Evolutionary conservation across 2,888 invertebrate genomes (phyloP).

Genomic region (Agrotis puta): DNA sequence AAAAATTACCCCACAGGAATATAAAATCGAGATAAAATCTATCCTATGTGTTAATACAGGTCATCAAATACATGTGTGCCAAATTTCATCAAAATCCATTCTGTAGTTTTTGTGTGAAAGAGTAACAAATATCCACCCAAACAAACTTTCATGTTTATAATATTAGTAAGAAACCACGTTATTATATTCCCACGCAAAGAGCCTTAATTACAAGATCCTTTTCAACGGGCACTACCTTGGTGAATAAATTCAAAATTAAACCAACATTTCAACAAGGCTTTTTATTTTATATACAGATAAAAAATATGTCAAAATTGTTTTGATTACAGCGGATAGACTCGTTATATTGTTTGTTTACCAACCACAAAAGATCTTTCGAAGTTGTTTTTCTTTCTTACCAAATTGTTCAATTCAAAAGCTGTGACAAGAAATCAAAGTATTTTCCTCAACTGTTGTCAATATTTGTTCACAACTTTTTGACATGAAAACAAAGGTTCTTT

Average conservation of each 20-base stretch:
- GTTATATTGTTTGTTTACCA: neutral
- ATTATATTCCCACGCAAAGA: neutral
- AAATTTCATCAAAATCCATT: too few species aligned
- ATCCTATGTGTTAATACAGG: too few species aligned
- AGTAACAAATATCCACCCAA: too few species aligned
- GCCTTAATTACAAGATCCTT: neutral
- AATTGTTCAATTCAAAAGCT: neutral
- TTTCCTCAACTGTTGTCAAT: conserved; percentile 9
- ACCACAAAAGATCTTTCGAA: neutral
- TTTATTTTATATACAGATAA: neutral
- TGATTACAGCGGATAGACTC: neutral
- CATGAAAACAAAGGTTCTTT: neutral
- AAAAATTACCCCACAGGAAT: too few species aligned
- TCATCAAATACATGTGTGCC: too few species aligned
- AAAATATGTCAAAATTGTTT: neutral
- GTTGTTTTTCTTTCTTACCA: neutral
- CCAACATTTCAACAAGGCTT: neutral
- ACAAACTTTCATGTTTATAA: too few species aligned
- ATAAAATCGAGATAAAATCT: too few species aligned
- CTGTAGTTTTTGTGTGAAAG: too few species aligned
- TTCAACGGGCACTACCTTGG: neutral
- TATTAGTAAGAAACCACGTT: too few species aligned
- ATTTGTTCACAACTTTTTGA: conserved; percentile 8
- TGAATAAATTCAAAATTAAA: neutral
- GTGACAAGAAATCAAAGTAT: neutral